phyloP scores from a whole-genome alignment of 1,140 invertebrate genomes.

The Brachionus paranguensis region DNA sequence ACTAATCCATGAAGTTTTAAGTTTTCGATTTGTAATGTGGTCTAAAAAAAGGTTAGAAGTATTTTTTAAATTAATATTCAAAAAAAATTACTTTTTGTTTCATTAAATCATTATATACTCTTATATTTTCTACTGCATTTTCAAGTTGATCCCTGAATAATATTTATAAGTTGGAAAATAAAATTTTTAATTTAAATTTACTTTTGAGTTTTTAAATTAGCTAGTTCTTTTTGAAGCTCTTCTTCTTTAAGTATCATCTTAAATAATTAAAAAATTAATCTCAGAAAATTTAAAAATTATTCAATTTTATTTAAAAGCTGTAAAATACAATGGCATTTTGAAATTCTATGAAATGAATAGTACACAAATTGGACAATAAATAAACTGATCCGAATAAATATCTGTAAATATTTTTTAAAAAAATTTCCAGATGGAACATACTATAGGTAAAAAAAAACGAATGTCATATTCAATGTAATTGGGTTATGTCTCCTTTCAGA shows the following conservation, averaged over 20 bases:
- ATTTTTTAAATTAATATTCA: background rate
- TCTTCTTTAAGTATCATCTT: background rate
- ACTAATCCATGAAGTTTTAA: background rate
- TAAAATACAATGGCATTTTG: too few relatives aligned
- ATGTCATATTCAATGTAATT: too few relatives aligned
- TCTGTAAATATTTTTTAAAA: too few relatives aligned
- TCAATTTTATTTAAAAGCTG: too few relatives aligned
- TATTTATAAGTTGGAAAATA: background rate
- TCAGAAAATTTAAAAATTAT: too few relatives aligned
- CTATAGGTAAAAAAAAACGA: too few relatives aligned
- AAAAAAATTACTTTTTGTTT: conserved; percentile 15
- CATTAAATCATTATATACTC: background rate
- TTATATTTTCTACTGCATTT: background rate
- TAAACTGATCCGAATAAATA: too few relatives aligned
- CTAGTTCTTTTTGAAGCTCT: background rate
- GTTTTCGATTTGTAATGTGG: background rate
- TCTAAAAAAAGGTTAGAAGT: background rate
- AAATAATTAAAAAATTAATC: too few relatives aligned
- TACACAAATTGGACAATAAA: too few relatives aligned
- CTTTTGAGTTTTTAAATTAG: background rate
- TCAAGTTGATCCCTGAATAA: background rate
- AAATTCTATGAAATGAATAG: too few relatives aligned
- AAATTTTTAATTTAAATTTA: background rate
- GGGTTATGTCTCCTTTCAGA: too few relatives aligned
- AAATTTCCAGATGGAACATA: too few relatives aligned